Conservation (phyloP, 2,113 vertebrate species). For the Saccopteryx bilineata region DNA sequence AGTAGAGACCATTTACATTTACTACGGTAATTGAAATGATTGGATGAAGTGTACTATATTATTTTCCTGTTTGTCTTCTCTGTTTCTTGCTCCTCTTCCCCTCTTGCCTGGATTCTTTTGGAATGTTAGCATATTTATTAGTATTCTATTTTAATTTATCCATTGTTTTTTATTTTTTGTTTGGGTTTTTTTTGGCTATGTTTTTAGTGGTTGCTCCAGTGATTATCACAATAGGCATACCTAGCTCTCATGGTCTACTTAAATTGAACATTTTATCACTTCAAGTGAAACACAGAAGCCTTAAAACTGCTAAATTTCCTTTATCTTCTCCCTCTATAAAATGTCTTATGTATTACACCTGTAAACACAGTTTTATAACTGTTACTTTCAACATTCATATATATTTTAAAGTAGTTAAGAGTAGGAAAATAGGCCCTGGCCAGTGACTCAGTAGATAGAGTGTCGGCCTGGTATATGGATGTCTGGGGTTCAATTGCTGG, state of each 20-base stretch:
- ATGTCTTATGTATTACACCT: not conserved
- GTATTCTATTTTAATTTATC: not conserved
- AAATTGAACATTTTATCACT: not conserved
- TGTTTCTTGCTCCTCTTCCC: not conserved
- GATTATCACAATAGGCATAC: not conserved
- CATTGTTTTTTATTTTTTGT: not conserved
- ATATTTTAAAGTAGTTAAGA: not conserved
- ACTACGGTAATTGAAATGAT: not conserved
- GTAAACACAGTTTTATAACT: not conserved
- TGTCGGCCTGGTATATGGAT: too few species aligned
- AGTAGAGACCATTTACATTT: not conserved
- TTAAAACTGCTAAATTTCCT: not conserved
- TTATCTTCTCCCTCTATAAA: not conserved
- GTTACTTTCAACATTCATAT: constrained; percentile 49
- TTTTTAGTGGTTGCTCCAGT: not conserved
- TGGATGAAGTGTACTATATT: not conserved
- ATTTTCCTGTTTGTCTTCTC: constrained; percentile 5
- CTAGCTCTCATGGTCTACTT: not conserved
- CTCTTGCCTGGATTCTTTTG: not conserved
- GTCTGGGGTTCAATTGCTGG: too few species aligned
- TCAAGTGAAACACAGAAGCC: not conserved
- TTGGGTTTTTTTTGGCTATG: too few species aligned
- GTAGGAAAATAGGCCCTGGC: not conserved
- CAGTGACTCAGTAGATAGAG: too few species aligned
- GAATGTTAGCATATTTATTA: not conserved